A percentile compares a stretch with the other conserved stretches of the same genome.
phyloP scores from a whole-genome alignment of 2,113 vertebrate genomes.

The Nesospiza acunhae region DNA sequence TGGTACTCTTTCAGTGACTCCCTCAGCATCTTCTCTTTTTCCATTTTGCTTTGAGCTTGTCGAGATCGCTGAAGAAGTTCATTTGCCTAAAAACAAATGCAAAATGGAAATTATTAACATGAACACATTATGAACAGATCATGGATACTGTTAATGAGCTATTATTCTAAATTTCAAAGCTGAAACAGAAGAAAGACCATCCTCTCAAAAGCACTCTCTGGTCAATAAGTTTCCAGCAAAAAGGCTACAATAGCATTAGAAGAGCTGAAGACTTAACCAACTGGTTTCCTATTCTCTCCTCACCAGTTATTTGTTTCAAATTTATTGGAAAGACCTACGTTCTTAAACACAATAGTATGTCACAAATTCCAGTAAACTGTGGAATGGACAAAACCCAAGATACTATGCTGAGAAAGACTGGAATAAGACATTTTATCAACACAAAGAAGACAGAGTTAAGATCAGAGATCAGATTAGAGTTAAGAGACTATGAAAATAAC shows the following conservation, averaged over 20 bases:
- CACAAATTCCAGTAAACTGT: not conserved
- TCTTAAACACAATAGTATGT: not conserved
- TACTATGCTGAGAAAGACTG: not conserved
- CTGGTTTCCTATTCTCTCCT: not conserved
- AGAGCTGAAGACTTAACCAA: not conserved
- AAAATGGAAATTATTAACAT: not conserved
- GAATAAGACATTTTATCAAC: not conserved
- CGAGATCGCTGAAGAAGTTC: conserved; percentile 92
- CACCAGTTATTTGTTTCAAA: not conserved
- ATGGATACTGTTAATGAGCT: not conserved
- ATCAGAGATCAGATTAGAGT: not conserved
- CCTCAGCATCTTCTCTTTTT: conserved; percentile 88
- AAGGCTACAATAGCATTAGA: not conserved
- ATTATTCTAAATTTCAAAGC: not conserved
- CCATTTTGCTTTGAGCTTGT: conserved; percentile 89
- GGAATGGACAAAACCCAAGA: not conserved
- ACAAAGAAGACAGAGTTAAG: not conserved
- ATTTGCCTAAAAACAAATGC: conserved; percentile 83
- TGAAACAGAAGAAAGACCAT: not conserved
- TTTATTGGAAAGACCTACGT: not conserved
- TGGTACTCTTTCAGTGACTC: conserved; percentile 94
- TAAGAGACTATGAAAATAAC: not conserved
- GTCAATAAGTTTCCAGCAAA: not conserved
- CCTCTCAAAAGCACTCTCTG: not conserved
- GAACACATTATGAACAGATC: not conserved